Evolutionary conservation across 2,888 invertebrate genomes (phyloP).

Genomic region (Drosophila mimica): DNA sequence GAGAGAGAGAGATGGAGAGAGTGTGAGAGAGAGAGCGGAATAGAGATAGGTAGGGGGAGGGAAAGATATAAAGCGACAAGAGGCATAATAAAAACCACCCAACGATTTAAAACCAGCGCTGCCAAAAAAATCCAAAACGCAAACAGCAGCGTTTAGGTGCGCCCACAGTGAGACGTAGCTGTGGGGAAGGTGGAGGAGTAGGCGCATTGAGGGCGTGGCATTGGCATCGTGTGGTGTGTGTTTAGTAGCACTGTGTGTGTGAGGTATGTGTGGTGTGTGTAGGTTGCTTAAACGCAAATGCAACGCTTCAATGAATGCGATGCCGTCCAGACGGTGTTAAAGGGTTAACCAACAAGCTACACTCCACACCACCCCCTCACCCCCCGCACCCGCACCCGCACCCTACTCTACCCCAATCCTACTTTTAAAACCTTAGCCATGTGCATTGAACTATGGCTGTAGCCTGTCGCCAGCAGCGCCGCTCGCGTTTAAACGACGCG

Average conservation of each 20-base stretch:
- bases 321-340: constrained; percentile 62
- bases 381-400: not conserved
- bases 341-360: constrained; percentile 62
- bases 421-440: constrained; percentile 8
- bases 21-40: constrained; percentile 11
- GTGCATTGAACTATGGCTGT: constrained; percentile 24
- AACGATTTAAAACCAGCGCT: constrained; percentile 60
- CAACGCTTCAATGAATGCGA: constrained; percentile 71
- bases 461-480: constrained; percentile 59
- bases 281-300: constrained; percentile 42
- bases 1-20: not conserved
- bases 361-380: not conserved
- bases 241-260: not conserved
- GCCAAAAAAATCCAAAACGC: constrained; percentile 35
- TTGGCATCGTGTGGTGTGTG: constrained; percentile 16
- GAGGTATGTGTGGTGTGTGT: constrained; percentile 7
- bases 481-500: constrained; percentile 77
- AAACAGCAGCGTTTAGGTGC: constrained; percentile 25
- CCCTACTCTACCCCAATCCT: not conserved
- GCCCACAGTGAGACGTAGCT: not conserved
- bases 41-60: not conserved
- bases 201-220: constrained; percentile 47
- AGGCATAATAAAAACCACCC: constrained; percentile 76
- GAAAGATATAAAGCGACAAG: constrained; percentile 23
- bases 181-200: not conserved